phyloP scores from a whole-genome alignment of 2,888 invertebrate species.

The Seira sanloemensis region DNA sequence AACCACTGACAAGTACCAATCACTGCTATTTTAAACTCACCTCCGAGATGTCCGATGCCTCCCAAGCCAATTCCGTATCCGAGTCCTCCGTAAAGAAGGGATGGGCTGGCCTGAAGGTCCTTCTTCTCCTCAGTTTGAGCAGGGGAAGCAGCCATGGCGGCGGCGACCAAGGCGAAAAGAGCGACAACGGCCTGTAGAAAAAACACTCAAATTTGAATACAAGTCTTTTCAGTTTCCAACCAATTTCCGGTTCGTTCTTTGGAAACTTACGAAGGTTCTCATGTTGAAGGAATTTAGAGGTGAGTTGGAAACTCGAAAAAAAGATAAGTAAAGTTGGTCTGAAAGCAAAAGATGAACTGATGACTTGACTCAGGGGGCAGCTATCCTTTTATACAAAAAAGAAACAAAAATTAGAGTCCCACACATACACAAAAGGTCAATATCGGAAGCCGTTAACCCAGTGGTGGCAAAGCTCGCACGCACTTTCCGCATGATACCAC shows the following conservation, averaged over 20 bases:
- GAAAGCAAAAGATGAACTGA: conserved; percentile 22
- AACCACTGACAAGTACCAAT: not conserved
- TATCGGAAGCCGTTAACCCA: too few species aligned
- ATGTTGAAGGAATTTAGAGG: conserved; percentile 26
- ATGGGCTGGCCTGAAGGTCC: conserved; percentile 38
- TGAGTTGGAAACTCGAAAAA: not conserved
- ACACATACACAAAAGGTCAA: too few species aligned
- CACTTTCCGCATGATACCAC: too few species aligned
- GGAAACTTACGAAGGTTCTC: conserved; percentile 51
- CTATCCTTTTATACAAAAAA: not conserved
- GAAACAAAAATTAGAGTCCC: too few species aligned
- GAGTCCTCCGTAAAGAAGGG: conserved; percentile 19
- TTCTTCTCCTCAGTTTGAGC: conserved; percentile 39
- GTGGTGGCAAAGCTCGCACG: too few species aligned
- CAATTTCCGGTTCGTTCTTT: not conserved
- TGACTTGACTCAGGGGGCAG: not conserved
- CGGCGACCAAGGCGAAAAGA: conserved; percentile 53
- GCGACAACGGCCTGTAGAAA: not conserved
- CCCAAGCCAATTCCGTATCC: conserved; percentile 14
- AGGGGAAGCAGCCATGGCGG: conserved; percentile 21
- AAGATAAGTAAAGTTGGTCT: not conserved
- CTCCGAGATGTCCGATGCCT: not conserved
- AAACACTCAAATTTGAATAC: not conserved
- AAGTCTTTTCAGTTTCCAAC: not conserved
- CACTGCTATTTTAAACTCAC: not conserved